Conservation (phyloP, 35 echinoderm and acorn worm genomes). For the Ophiothrix spiculata region DNA sequence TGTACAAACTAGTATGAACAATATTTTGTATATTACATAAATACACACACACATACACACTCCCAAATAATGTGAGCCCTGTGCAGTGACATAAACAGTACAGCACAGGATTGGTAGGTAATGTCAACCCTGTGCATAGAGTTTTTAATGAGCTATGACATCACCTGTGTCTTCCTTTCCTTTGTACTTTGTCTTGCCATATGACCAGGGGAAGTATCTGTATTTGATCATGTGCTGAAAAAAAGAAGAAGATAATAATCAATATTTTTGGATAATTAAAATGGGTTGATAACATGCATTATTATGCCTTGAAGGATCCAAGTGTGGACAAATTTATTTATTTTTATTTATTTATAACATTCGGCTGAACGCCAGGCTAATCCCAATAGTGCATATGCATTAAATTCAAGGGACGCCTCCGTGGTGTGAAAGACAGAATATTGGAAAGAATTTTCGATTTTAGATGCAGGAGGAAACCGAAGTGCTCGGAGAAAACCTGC, state of each 20-base stretch:
- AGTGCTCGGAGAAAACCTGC: too few relatives aligned
- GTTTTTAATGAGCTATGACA: conserved; percentile 58
- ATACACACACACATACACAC: neutral
- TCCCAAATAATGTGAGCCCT: neutral
- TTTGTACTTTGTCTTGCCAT: conserved; percentile 96
- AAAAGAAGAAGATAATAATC: conserved; percentile 10
- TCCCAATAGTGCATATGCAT: too few relatives aligned
- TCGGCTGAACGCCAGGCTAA: too few relatives aligned
- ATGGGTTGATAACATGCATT: too few relatives aligned
- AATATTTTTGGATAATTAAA: neutral
- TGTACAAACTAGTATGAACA: neutral
- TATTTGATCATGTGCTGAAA: conserved; percentile 97
- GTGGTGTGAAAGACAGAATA: too few relatives aligned
- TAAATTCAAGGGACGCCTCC: too few relatives aligned
- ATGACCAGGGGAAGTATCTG: conserved; percentile 80
- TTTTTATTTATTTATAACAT: too few relatives aligned
- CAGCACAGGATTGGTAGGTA: neutral
- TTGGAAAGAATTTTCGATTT: too few relatives aligned
- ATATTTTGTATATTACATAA: neutral
- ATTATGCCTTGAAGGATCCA: too few relatives aligned
- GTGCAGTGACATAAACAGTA: neutral
- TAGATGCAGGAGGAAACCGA: too few relatives aligned
- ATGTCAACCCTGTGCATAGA: conserved; percentile 12
- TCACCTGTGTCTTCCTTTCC: conserved; percentile 96
- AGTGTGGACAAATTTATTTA: too few relatives aligned